Percentiles rank a stretch among this genome's conserved stretches.
These are phyloP conservation scores for Chrysotoxum bicinctum DNA, from an alignment of 2,888 invertebrate species.

Conservation along the genomic window DNA sequence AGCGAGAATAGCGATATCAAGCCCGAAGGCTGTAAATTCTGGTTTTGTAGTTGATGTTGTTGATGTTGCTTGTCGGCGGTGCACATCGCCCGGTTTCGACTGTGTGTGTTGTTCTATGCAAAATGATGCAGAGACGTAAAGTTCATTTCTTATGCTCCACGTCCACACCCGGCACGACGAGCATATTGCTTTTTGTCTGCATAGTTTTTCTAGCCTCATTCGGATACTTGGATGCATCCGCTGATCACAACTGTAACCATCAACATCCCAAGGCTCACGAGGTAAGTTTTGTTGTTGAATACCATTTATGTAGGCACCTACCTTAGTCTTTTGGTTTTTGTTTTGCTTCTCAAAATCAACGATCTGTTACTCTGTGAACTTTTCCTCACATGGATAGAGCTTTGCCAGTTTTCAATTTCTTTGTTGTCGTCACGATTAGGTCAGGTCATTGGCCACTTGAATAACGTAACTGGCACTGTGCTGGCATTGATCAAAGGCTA, in stretches of 20 bases:
- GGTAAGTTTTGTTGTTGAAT: slow-evolving; percentile 81
- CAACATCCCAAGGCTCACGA: slow-evolving; percentile 87
- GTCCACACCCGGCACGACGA: slow-evolving; percentile 25
- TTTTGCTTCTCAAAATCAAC: background rate
- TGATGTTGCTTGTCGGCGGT: slow-evolving; percentile 18
- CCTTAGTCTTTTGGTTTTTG: background rate
- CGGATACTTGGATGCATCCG: slow-evolving; percentile 50
- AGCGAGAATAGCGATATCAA: slow-evolving; percentile 9
- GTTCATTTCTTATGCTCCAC: slow-evolving; percentile 39
- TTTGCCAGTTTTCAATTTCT: background rate
- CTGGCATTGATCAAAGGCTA: background rate
- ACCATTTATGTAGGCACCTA: background rate
- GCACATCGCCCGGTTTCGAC: slow-evolving; percentile 16
- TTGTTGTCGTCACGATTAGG: slow-evolving; percentile 52
- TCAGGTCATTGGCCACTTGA: slow-evolving; percentile 62
- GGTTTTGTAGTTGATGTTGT: slow-evolving; percentile 55
- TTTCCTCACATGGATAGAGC: background rate
- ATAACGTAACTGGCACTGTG: background rate
- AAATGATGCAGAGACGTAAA: slow-evolving; percentile 63
- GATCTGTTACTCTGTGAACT: background rate
- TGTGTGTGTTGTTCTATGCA: slow-evolving; percentile 53
- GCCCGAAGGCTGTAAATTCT: slow-evolving; percentile 59
- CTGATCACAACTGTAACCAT: slow-evolving; percentile 84
- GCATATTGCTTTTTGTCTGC: slow-evolving; percentile 37
- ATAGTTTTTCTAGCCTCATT: slow-evolving; percentile 41